phyloP scores from a whole-genome alignment of 2,888 invertebrate genomes.

The Agonum fuliginosum region DNA sequence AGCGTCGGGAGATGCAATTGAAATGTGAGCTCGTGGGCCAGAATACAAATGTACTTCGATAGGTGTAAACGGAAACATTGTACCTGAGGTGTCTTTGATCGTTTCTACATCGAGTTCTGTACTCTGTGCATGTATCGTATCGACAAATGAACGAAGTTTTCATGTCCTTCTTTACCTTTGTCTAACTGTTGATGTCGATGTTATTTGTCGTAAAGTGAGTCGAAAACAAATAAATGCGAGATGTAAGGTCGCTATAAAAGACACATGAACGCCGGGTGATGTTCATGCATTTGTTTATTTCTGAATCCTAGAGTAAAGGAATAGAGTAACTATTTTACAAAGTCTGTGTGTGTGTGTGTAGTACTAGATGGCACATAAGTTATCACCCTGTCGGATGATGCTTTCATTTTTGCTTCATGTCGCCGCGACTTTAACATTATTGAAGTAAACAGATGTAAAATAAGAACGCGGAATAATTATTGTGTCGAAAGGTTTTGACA shows the following conservation, averaged over 20 bases:
- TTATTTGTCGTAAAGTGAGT: slow-evolving; percentile 46
- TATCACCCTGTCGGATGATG: too few species aligned
- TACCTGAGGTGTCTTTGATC: slow-evolving; percentile 55
- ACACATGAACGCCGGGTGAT: not conserved
- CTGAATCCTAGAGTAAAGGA: too few species aligned
- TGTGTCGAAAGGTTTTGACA: too few species aligned
- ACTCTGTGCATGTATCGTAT: slow-evolving; percentile 24
- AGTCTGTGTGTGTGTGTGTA: too few species aligned
- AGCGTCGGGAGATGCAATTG: slow-evolving; percentile 47
- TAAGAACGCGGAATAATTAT: too few species aligned
- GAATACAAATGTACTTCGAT: slow-evolving; percentile 52
- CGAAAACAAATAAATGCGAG: slow-evolving; percentile 34
- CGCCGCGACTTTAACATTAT: too few species aligned
- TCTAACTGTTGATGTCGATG: slow-evolving; percentile 46
- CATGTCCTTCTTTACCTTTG: slow-evolving; percentile 42
- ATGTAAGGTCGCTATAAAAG: slow-evolving; percentile 25
- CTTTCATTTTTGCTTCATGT: too few species aligned
- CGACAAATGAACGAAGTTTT: slow-evolving; percentile 55
- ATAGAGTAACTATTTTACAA: too few species aligned
- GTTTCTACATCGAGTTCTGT: slow-evolving; percentile 14
- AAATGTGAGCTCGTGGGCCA: slow-evolving; percentile 41
- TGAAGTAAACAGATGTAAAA: too few species aligned
- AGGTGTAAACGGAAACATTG: slow-evolving; percentile 56
- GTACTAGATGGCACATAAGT: too few species aligned
- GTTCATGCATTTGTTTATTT: slow-evolving; percentile 20